Evolutionary conservation across 2,888 invertebrate species (phyloP), one percentile per base, ranked within the genome.

Genomic region (Syritta pipiens): DNA sequence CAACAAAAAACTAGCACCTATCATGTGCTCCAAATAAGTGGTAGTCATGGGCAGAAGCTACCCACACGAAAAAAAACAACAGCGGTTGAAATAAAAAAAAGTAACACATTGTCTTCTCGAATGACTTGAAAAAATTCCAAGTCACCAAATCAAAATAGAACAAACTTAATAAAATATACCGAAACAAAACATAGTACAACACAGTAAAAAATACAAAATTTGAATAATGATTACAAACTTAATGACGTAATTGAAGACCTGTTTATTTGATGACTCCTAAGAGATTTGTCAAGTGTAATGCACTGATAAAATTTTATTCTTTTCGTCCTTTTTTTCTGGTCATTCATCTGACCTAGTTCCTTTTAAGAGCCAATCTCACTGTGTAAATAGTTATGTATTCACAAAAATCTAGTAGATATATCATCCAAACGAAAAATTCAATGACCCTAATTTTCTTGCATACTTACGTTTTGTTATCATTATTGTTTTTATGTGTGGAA

Each of bases 401-500:
- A 63, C 30, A 63, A 28, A 28, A 42, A 49, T n/a, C 32, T 40
- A 4, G 26, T 19, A 20, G 35, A 19, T 44, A 53, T 35, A 32
- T 22, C 14, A 44, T 51, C 22, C 4, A 63, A 12, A 22, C 10
- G 22, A 24, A 49, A 48, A 60, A 69, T 69, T 69, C 49, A 69
- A 35, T 69, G 42, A 60, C 49, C 48, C 32, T 32, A 51, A 69
- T 60, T 7, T 37, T 24, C 24, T 32, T 60, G 32, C 9, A 42
- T 60, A 60, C 49, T 69, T 60, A 60, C 68, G 22, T 57, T 53
- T 48, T 51, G 32, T 69, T 69, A 60, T 60, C 69, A 69, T 69
- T 60, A 42, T 69, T 42, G 60, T 51, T 60, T 37, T 37, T 46
- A 20, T 57, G 51, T 40, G 12, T 37, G n/a, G 22, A 55, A 19